phyloP scores from a whole-genome alignment of 1,140 invertebrate species.

The Magallana ariakensis region DNA sequence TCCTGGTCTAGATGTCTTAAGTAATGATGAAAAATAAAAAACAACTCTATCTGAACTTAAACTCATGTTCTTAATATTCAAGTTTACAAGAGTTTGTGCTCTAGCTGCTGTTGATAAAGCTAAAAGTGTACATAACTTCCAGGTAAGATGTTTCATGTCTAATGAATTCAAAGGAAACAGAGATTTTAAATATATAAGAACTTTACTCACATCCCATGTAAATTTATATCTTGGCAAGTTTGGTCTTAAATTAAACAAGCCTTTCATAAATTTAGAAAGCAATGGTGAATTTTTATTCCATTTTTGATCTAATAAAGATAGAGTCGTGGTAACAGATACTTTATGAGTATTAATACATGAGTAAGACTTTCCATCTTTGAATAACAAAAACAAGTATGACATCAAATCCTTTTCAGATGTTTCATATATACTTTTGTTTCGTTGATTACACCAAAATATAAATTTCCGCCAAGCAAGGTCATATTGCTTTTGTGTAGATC shows the following conservation, averaged over 20 bases:
- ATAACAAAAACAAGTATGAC: slow-evolving; percentile 35
- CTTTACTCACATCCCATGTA: slow-evolving; percentile 44
- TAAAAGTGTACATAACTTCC: neutral
- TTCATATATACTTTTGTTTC: slow-evolving; percentile 15
- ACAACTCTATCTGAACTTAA: neutral
- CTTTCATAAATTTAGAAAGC: slow-evolving; percentile 48
- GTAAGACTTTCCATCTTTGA: slow-evolving; percentile 34
- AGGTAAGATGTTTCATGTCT: neutral
- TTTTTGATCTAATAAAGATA: neutral
- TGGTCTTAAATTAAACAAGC: slow-evolving; percentile 36
- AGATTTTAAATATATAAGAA: slow-evolving; percentile 31
- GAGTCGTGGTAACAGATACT: slow-evolving; percentile 5
- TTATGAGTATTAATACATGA: slow-evolving; percentile 49
- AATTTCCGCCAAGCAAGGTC: slow-evolving; percentile 47
- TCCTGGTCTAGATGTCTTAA: slow-evolving; percentile 34
- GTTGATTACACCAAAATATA: slow-evolving; percentile 43
- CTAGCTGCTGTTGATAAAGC: slow-evolving; percentile 29
- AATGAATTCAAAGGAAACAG: slow-evolving; percentile 36
- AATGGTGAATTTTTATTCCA: neutral
- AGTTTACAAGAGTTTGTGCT: slow-evolving; percentile 37
- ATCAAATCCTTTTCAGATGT: slow-evolving; percentile 41
- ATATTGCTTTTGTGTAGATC: slow-evolving; percentile 49
- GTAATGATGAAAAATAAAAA: slow-evolving; percentile 12
- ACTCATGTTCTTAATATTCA: slow-evolving; percentile 24
- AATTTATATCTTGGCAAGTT: slow-evolving; percentile 3